Evolutionary conservation across 2,888 invertebrate genomes (phyloP).

Genomic region (Protophormia terraenovae): DNA sequence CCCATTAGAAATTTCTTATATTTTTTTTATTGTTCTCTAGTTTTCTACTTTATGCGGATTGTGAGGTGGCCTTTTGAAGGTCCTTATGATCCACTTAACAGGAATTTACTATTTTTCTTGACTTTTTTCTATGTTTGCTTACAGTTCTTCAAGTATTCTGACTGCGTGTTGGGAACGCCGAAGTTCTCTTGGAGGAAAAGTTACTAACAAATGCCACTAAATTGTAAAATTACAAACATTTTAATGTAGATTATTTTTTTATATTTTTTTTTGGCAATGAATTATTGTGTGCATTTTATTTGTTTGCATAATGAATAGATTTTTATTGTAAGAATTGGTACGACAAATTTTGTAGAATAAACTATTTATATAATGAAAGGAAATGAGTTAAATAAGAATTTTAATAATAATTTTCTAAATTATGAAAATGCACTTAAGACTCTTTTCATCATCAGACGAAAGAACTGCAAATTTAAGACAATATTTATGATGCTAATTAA

Average conservation of each 20-base stretch:
- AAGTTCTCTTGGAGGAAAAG: neutral
- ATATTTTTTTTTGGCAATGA: neutral
- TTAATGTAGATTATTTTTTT: neutral
- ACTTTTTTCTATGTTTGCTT: neutral
- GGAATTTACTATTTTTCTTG: neutral
- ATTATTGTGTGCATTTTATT: neutral
- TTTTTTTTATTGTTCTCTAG: neutral
- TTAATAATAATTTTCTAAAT: neutral
- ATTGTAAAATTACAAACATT: neutral
- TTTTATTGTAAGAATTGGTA: neutral
- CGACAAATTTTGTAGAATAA: neutral
- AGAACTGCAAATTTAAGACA: too few species aligned
- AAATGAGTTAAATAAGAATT: neutral
- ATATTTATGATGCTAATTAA: too few species aligned
- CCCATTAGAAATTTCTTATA: neutral
- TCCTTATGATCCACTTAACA: constrained; percentile 43
- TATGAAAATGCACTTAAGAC: too few species aligned
- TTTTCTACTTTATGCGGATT: constrained; percentile 11
- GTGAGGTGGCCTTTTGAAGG: neutral
- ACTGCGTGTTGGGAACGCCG: neutral
- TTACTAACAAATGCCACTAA: neutral
- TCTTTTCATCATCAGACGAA: too few species aligned
- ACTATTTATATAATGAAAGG: neutral
- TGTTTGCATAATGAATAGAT: neutral
- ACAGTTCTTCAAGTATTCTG: neutral